Evolutionary conservation across 2,888 invertebrate genomes (phyloP).

Genomic region (Ceramica pisi): DNA sequence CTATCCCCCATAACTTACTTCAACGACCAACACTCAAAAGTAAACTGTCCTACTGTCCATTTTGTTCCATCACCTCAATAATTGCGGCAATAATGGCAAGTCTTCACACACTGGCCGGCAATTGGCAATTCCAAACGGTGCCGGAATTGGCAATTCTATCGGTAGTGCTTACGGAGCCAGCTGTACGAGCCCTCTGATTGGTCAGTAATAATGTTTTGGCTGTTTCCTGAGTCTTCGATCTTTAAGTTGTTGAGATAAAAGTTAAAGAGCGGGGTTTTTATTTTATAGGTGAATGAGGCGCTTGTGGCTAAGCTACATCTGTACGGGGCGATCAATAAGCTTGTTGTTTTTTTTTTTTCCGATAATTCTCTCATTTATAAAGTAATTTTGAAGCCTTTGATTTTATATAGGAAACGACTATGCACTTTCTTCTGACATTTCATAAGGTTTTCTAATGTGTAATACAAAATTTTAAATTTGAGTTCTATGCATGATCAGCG

Average conservation of each 20-base stretch:
- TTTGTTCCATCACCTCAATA: constrained; percentile 39
- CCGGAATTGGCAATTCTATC: constrained; percentile 56
- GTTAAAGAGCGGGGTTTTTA: constrained; percentile 18
- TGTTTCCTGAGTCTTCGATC: constrained; percentile 24
- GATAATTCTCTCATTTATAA: no score
- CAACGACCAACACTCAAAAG: constrained; percentile 46
- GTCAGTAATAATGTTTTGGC: constrained; percentile 49
- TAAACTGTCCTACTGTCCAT: constrained; percentile 35
- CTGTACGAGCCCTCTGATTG: constrained; percentile 53
- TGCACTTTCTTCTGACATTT: no score
- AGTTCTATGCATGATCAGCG: no score
- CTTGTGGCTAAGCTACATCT: background rate
- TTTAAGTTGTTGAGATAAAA: constrained; percentile 19
- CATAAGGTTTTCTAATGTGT: no score
- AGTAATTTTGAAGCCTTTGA: no score
- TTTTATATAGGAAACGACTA: no score
- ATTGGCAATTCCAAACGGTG: constrained; percentile 55
- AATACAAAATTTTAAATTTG: no score
- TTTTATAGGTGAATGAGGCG: constrained; percentile 9
- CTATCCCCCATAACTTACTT: constrained; percentile 11
- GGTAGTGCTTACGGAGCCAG: constrained; percentile 41
- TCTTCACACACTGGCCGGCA: constrained; percentile 55
- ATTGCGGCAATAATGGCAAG: constrained; percentile 52
- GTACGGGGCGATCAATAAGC: background rate
- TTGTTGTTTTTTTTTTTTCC: background rate